These are phyloP conservation scores for Orientallactaga sibirica DNA, from an alignment of 2,797 vertebrate genomes.

Conservation along the genomic window DNA sequence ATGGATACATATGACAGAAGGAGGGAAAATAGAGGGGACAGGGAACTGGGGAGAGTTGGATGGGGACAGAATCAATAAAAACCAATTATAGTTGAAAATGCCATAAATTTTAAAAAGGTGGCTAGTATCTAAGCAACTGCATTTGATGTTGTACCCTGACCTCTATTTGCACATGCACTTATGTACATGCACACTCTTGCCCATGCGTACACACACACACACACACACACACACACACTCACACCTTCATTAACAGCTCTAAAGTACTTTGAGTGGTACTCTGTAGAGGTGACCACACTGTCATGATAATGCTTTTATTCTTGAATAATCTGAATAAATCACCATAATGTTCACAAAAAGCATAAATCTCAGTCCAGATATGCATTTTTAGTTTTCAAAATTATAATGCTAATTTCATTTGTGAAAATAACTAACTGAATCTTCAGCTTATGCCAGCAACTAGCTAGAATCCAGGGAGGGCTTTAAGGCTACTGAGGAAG, in stretches of 20 bases:
- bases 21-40: no score
- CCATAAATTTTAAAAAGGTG: no score
- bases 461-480: not conserved
- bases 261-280: not conserved
- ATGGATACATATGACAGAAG: no score
- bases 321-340: not conserved
- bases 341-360: not conserved
- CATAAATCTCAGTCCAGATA: not conserved
- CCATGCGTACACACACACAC: not conserved
- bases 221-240: no score
- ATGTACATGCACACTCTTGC: no score
- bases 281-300: no score
- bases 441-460: not conserved
- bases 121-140: no score
- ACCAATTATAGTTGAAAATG: no score
- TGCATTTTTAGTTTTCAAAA: constrained; percentile 15
- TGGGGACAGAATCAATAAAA: no score
- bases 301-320: not conserved
- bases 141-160: no score
- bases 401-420: not conserved
- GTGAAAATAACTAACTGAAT: not conserved
- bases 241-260: not conserved
- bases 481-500: not conserved
- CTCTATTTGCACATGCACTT: no score
- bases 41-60: no score